Percentiles rank a stretch among this genome's conserved stretches.
These are phyloP conservation scores for Ophthalmolycus amberensis DNA, from an alignment of 2,113 vertebrate genomes.

Conservation along the genomic window DNA sequence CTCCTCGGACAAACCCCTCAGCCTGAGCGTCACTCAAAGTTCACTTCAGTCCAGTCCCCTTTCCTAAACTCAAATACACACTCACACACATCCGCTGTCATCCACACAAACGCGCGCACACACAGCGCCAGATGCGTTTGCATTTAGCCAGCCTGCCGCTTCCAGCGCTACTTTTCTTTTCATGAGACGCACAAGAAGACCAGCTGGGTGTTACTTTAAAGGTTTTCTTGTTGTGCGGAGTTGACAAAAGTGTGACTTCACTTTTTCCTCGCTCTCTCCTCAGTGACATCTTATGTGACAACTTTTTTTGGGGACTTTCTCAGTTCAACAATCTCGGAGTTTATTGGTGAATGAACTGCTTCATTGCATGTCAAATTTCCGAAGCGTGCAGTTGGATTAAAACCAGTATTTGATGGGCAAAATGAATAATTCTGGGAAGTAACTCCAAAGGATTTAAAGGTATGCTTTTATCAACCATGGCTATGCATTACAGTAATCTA, in stretches of 20 bases:
- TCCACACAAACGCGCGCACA: constrained; percentile 25
- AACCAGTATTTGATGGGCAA: constrained; percentile 44
- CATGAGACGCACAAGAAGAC: constrained; percentile 25
- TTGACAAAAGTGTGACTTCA: constrained; percentile 28
- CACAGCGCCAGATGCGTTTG: constrained; percentile 40
- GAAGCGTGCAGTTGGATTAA: constrained; percentile 47
- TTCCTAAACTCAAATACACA: constrained; percentile 39
- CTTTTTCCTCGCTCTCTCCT: neutral
- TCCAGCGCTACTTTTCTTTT: constrained; percentile 38
- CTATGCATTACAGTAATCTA: constrained; percentile 31
- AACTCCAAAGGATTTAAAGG: constrained; percentile 68
- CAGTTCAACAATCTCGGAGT: constrained; percentile 13
- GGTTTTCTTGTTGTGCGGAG: constrained; percentile 16
- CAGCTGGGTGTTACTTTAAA: constrained; percentile 34
- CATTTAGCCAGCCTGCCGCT: constrained; percentile 36
- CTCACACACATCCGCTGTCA: constrained; percentile 35
- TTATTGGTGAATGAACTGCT: constrained; percentile 43
- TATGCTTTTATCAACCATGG: constrained; percentile 43
- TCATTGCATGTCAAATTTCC: constrained; percentile 27
- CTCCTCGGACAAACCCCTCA: constrained; percentile 62
- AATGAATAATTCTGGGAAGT: constrained; percentile 68
- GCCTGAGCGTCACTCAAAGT: constrained; percentile 63
- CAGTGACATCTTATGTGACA: constrained; percentile 14
- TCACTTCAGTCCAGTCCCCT: constrained; percentile 64
- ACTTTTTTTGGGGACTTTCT: constrained; percentile 27